Evolutionary conservation across 2,888 invertebrate species (phyloP).

Genomic region (Aromia moschata): DNA sequence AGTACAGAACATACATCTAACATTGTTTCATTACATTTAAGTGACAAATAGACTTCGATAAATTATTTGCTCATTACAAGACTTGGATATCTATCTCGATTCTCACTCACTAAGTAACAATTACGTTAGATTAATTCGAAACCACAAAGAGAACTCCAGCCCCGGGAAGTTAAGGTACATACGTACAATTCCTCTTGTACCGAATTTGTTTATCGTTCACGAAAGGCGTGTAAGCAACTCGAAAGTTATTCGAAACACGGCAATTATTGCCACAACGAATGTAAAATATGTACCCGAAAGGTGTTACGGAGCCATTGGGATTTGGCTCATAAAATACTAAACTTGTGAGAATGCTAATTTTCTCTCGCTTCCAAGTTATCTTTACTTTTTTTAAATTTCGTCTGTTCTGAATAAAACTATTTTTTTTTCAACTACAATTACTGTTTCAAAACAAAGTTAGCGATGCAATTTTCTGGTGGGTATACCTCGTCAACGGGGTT

Average conservation of each 20-base stretch:
- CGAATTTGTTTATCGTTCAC: background rate
- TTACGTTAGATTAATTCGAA: background rate
- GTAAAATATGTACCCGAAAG: background rate
- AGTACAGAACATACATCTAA: too few species aligned
- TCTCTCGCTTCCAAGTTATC: too few species aligned
- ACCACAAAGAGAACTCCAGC: background rate
- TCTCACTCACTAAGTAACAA: background rate
- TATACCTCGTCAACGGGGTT: too few species aligned
- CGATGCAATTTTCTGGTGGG: too few species aligned
- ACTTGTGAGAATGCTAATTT: too few species aligned
- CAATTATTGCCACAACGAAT: background rate
- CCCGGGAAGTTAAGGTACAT: background rate
- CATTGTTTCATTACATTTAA: too few species aligned
- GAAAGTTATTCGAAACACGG: background rate
- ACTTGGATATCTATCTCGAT: background rate
- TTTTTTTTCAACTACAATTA: too few species aligned
- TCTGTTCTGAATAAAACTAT: too few species aligned
- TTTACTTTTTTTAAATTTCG: too few species aligned
- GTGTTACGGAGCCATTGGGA: background rate
- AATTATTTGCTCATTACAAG: background rate
- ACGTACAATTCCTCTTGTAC: background rate
- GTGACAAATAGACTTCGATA: too few species aligned
- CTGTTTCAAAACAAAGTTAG: too few species aligned
- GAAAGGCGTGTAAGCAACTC: background rate
- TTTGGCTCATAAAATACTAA: background rate